Base-by-base conservation (phyloP, 2,113 vertebrate genomes). In the Nipponia nippon region DNA sequence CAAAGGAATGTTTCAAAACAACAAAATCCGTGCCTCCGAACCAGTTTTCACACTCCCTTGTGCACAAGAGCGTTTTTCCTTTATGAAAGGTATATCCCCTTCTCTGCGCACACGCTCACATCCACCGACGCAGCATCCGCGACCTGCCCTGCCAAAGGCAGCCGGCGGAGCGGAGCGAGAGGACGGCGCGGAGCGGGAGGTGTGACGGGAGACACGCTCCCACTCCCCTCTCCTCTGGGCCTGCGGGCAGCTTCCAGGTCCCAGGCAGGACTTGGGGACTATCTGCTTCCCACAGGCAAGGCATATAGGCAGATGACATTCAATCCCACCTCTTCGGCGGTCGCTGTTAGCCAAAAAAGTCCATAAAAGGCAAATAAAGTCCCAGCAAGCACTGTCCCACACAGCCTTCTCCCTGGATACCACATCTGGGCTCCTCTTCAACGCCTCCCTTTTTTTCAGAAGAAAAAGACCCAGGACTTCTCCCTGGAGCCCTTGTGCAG, bases 381-480 rank as follows among this genome's bases (percentile, higher is more conserved):
- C 67, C 75, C 71, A 93, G 53, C 30, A 83, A 96, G 53, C 5
- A 46, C 62, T 62, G 71, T 83, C 85, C 62, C 82, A 73, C 29
- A 83, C 27, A 42, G 87, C 53, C 70, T 86, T 83, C 82, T 95
- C 85, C 93, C 92, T 34, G 46, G 76, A 93, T 30, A 70, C 79
- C 88, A 92, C 95, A 96, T 94, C 90, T 90, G 93, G 85, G 67
- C 76, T 93, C 75, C 82, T 95, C 95, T 94, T 96, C 85, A 95
- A 10, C 0, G 11, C 19, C 14, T 85, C 49, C 32, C 52, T 72
- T 67, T 29, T 29, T 30, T 80, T 34, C 67, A 53, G 53, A 89
- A 79, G 65, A 85, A 46, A 2, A 30, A 80, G 85, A 61, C 46
- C 46, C 27, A 56, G 30, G 30, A 69, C 30, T 50, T 63, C 81